Conservation (phyloP, 1,140 invertebrate genomes). For the Argopecten irradians region DNA sequence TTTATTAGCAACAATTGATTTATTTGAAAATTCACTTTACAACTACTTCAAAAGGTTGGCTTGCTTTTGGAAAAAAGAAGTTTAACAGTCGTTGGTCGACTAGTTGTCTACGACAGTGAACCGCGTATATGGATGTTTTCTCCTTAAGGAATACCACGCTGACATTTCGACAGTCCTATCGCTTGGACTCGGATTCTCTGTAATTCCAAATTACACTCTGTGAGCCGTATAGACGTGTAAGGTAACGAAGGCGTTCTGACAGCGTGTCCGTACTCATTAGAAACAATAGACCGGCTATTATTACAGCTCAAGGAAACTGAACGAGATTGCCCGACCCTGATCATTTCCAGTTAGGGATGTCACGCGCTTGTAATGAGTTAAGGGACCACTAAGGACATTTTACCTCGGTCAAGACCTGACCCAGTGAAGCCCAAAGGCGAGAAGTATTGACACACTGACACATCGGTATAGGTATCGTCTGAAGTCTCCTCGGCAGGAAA, state of each 20-base stretch:
- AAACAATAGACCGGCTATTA: neutral
- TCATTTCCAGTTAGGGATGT: neutral
- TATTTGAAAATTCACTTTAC: neutral
- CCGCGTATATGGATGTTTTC: neutral
- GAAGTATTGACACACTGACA: neutral
- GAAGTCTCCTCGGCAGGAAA: neutral
- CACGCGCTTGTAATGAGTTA: neutral
- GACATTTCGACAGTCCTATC: neutral
- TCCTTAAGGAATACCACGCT: neutral
- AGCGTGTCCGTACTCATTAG: neutral
- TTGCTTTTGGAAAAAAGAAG: neutral
- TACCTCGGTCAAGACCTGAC: constrained; percentile 13
- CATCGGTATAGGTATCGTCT: neutral
- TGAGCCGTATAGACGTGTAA: neutral
- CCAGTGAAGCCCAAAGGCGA: neutral
- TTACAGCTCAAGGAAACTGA: neutral
- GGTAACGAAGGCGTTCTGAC: neutral
- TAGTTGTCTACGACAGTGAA: neutral
- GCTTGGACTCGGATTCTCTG: neutral
- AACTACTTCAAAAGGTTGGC: neutral
- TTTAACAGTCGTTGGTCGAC: neutral
- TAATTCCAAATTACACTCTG: neutral
- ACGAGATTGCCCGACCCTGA: constrained; percentile 3
- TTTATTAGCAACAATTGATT: neutral
- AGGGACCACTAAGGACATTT: neutral